Conservation (phyloP, 2,888 invertebrate genomes). For the Sinelater perroti region DNA sequence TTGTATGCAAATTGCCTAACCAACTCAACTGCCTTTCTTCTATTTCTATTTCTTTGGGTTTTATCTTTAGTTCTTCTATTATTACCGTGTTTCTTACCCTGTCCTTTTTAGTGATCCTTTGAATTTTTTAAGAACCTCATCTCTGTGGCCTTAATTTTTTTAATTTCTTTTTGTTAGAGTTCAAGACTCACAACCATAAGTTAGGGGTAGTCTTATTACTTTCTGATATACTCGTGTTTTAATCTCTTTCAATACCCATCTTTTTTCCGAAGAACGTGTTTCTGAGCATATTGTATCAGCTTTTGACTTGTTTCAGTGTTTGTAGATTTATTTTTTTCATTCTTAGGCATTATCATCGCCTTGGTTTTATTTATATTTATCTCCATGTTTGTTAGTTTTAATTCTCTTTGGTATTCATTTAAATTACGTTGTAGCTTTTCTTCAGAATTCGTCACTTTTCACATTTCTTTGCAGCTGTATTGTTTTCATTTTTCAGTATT, state of each 20-base stretch:
- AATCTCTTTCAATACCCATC: not conserved
- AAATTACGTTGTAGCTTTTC: too few species aligned
- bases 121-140: conserved; percentile 17
- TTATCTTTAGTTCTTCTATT: conserved; percentile 26
- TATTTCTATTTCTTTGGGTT: conserved; percentile 37
- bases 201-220: conserved; percentile 5
- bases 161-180: conserved; percentile 10
- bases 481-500: too few species aligned
- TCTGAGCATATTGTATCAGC: conserved; percentile 3
- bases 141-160: conserved; percentile 14
- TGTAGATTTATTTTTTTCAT: too few species aligned
- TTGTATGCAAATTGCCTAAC: conserved; percentile 17
- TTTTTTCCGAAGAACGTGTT: conserved; percentile 4
- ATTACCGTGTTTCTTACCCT: conserved; percentile 14
- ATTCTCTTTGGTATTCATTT: too few species aligned
- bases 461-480: too few species aligned
- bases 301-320: too few species aligned
- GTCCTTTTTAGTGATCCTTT: conserved; percentile 13
- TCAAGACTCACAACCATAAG: conserved; percentile 15
- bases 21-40: conserved; percentile 22
- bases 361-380: too few species aligned
- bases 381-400: too few species aligned
- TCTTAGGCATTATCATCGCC: too few species aligned
- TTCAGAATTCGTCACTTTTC: too few species aligned
- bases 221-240: conserved; percentile 11